These are phyloP conservation scores for Prunella himalayana DNA, from an alignment of 2,113 vertebrate genomes.

Conservation along the genomic window DNA sequence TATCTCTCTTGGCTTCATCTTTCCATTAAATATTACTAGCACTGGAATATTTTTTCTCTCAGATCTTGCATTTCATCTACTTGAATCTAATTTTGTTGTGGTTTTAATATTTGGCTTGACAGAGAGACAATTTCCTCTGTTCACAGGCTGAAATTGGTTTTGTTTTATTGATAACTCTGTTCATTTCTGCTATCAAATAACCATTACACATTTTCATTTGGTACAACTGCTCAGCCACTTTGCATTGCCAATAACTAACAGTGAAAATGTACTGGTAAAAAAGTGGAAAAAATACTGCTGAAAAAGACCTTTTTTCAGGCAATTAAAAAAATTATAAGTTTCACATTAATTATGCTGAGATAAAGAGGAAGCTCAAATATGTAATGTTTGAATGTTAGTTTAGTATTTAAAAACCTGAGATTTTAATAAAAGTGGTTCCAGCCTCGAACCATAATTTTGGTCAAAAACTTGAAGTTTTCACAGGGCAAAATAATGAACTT, in stretches of 20 bases:
- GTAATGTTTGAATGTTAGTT: not conserved
- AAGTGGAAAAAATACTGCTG: not conserved
- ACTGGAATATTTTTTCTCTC: constrained; percentile 30
- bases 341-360: not conserved
- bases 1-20: constrained; percentile 25
- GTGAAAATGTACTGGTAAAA: not conserved
- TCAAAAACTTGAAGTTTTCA: not conserved
- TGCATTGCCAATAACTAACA: not conserved
- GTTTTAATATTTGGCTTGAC: constrained; percentile 41
- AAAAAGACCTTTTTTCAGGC: not conserved
- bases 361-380: not conserved
- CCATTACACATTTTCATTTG: not conserved
- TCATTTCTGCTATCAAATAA: constrained; percentile 2
- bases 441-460: not conserved
- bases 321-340: not conserved
- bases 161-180: constrained; percentile 34
- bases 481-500: not conserved
- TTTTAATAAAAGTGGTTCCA: not conserved
- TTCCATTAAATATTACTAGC: constrained; percentile 48
- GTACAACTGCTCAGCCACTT: not conserved
- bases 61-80: constrained; percentile 45
- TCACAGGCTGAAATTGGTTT: constrained; percentile 4
- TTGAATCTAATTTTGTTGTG: constrained; percentile 39
- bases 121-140: constrained; percentile 14
- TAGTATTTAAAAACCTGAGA: not conserved